A percentile compares a stretch with the other conserved stretches of the same genome.
Evolutionary conservation across 2,888 invertebrate genomes (phyloP).

Genomic region (Heliconius hortense): DNA sequence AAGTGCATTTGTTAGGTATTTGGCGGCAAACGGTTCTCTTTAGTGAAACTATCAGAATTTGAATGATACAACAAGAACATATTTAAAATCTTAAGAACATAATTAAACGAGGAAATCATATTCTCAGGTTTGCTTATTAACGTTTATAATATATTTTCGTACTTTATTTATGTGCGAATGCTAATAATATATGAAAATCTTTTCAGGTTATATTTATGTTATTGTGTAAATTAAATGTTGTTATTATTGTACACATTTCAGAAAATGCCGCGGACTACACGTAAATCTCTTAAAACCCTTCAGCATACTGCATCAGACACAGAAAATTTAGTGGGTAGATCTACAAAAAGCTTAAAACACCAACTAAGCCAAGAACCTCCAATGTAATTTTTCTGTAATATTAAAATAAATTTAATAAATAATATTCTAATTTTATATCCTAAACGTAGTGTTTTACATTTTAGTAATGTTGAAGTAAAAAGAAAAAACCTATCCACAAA

Average conservation of each 20-base stretch:
- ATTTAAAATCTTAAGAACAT: background rate
- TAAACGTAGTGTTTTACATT: constrained; percentile 39
- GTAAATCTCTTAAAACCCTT: constrained; percentile 88
- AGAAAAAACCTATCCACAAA: constrained; percentile 80
- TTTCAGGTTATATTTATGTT: constrained; percentile 14
- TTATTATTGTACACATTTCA: constrained; percentile 17
- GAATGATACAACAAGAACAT: background rate
- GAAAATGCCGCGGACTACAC: constrained; percentile 77
- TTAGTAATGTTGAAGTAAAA: constrained; percentile 70
- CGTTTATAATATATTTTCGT: background rate
- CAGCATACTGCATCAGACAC: constrained; percentile 87
- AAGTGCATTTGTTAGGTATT: background rate
- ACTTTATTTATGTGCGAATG: background rate
- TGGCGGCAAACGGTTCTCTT: constrained; percentile 4
- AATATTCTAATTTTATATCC: background rate
- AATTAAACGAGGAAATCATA: background rate
- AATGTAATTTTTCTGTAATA: constrained; percentile 56
- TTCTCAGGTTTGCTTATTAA: background rate
- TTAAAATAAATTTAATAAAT: background rate
- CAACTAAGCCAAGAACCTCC: constrained; percentile 75
- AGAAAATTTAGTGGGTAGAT: constrained; percentile 89
- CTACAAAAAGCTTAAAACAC: constrained; percentile 75
- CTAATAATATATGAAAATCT: background rate
- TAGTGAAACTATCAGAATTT: background rate
- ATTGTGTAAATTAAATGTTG: background rate